Conservation (phyloP, 2,113 vertebrate genomes). For the Ictalurus punctatus region DNA sequence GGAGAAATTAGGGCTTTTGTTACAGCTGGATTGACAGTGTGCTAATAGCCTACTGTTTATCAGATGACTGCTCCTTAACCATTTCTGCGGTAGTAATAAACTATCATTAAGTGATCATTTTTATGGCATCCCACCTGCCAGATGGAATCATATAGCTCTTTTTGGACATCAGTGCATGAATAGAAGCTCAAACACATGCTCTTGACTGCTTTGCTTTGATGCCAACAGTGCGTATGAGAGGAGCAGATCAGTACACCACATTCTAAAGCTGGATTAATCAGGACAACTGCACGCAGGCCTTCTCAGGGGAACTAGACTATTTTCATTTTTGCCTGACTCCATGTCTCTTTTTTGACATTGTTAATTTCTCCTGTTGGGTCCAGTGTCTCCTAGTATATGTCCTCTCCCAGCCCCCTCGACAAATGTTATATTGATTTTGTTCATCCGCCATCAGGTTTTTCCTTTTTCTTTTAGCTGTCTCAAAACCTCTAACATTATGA, state of each 20-base stretch:
- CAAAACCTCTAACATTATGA: background rate
- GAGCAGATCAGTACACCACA: background rate
- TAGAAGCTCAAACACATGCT: background rate
- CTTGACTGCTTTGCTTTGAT: background rate
- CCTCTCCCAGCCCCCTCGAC: no score
- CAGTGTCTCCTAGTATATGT: background rate
- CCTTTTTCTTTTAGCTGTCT: background rate
- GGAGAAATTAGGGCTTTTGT: constrained; percentile 34
- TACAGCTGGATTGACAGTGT: background rate
- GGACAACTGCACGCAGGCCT: constrained; percentile 25
- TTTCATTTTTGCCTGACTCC: constrained; percentile 6
- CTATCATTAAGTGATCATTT: background rate
- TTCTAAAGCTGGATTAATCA: constrained; percentile 63
- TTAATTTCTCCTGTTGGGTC: background rate
- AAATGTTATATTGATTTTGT: background rate
- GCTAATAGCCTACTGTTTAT: constrained; percentile 19
- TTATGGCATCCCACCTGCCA: background rate
- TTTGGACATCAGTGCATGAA: constrained; percentile 48
- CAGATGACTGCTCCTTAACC: background rate
- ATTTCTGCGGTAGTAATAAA: background rate
- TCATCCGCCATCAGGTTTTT: no score
- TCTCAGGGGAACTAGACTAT: constrained; percentile 4
- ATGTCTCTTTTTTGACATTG: background rate
- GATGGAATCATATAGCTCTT: background rate
- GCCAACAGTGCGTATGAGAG: background rate